phyloP scores from a whole-genome alignment of 92 coral and sea anemone genomes.

The Phymanthus crucifer region DNA sequence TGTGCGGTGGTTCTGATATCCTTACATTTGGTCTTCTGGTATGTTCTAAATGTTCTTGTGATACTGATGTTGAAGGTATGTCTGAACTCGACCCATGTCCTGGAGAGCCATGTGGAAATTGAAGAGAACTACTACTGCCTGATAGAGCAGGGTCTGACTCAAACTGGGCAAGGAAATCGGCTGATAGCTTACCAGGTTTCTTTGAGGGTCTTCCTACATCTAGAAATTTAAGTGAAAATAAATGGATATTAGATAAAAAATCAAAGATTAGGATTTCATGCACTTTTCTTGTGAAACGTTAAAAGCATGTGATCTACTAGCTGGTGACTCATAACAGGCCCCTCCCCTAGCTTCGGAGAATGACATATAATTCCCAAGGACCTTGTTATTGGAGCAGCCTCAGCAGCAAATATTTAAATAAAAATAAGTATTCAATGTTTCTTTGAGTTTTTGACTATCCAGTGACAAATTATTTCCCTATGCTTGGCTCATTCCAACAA shows the following conservation, averaged over 20 bases:
- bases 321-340: too few species aligned
- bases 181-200: slow-evolving; percentile 76
- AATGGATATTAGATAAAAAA: background rate
- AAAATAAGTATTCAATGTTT: too few species aligned
- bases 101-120: background rate
- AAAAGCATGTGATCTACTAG: too few species aligned
- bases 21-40: slow-evolving; percentile 34
- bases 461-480: too few species aligned
- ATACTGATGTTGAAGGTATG: slow-evolving; percentile 39
- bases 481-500: too few species aligned
- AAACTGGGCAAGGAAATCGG: slow-evolving; percentile 63
- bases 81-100: slow-evolving; percentile 57
- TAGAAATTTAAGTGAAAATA: slow-evolving; percentile 3
- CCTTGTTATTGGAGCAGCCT: too few species aligned
- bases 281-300: too few species aligned
- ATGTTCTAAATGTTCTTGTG: slow-evolving; percentile 49
- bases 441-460: too few species aligned
- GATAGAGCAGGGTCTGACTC: slow-evolving; percentile 59
- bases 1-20: slow-evolving; percentile 56
- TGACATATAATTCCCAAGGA: too few species aligned
- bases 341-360: too few species aligned
- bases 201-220: slow-evolving; percentile 55
- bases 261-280: background rate
- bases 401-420: too few species aligned
- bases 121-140: slow-evolving; percentile 24